phyloP scores from a whole-genome alignment of 2,888 invertebrate genomes.

The Morpho deidamia region DNA sequence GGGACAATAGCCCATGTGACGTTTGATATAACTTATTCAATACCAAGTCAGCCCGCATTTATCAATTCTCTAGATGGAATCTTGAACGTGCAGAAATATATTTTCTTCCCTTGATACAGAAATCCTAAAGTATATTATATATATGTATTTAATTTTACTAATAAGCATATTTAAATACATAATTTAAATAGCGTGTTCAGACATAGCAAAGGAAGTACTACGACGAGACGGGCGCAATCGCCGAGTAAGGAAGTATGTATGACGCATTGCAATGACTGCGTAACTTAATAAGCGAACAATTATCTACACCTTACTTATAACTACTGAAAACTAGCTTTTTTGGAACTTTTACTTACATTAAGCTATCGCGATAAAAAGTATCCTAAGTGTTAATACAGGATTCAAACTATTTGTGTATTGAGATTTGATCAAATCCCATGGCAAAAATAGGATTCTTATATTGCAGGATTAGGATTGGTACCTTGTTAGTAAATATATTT shows the following conservation, averaged over 20 bases:
- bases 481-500: too few species aligned
- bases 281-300: background rate
- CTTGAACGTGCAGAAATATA: too few species aligned
- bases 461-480: too few species aligned
- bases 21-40: conserved; percentile 2
- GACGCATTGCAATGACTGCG: conserved; percentile 3
- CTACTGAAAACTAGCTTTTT: background rate
- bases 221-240: background rate
- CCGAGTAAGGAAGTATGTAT: conserved; percentile 1
- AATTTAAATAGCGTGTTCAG: background rate
- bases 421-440: too few species aligned
- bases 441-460: too few species aligned
- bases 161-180: background rate
- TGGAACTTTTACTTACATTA: too few species aligned
- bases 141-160: too few species aligned
- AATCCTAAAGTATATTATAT: too few species aligned
- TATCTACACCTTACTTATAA: background rate
- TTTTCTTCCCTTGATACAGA: too few species aligned
- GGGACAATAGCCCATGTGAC: conserved; percentile 1
- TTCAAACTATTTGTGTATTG: too few species aligned
- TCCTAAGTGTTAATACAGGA: too few species aligned
- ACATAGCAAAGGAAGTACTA: conserved; percentile 5
- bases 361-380: too few species aligned
- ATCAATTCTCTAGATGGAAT: background rate
- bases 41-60: background rate